These are phyloP conservation scores for Cyprinella venusta DNA, from an alignment of 2,797 vertebrate species.

Conservation along the genomic window DNA sequence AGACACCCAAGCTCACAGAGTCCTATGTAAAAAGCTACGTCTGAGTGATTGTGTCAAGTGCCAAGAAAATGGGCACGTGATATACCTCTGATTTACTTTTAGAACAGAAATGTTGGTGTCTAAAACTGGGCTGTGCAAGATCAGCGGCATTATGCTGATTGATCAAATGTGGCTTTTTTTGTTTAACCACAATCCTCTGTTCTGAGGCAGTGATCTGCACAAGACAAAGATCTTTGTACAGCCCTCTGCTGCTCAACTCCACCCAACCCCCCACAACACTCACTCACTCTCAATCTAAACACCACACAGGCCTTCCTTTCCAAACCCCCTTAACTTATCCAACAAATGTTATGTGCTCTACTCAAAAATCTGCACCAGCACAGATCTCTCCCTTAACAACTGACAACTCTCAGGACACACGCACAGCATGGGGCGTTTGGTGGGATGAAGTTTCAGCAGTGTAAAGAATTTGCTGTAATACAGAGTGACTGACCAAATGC, in stretches of 20 bases:
- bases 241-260: conserved; percentile 51
- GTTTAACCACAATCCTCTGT: conserved; percentile 58
- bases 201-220: conserved; percentile 62
- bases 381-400: conserved; percentile 20
- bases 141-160: conserved; percentile 58
- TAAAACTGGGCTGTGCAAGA: conserved; percentile 43
- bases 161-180: conserved; percentile 53
- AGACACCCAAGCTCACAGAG: conserved; percentile 4
- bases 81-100: conserved; percentile 18
- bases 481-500: background rate
- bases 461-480: conserved; percentile 24
- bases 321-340: conserved; percentile 41
- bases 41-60: conserved; percentile 13
- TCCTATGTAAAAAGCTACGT: conserved; percentile 25
- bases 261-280: conserved; percentile 60
- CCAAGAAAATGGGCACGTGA: conserved; percentile 35
- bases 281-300: conserved; percentile 57
- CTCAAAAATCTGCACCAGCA: conserved; percentile 12
- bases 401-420: conserved; percentile 20
- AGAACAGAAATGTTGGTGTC: conserved; percentile 28
- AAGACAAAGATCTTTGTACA: conserved; percentile 67
- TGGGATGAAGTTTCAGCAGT: background rate
- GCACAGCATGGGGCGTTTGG: background rate
- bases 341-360: conserved; percentile 47
- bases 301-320: conserved; percentile 51